A percentile compares a stretch with the other conserved stretches of the same genome.
Evolutionary conservation across 2,797 vertebrate species (phyloP).

Genomic region (Tauraco hartlaubi): DNA sequence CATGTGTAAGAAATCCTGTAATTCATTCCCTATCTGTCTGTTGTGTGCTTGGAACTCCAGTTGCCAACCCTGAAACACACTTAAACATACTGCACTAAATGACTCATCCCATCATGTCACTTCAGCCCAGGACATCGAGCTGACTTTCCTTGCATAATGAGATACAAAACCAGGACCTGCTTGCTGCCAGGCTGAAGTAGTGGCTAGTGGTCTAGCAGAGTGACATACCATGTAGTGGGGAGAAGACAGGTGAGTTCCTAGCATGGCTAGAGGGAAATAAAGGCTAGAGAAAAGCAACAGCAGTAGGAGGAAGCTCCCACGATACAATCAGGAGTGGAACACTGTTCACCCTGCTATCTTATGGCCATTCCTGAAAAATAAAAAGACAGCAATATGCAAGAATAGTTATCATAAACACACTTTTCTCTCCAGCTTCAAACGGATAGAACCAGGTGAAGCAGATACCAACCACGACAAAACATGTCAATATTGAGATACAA

Average conservation of each 20-base stretch:
- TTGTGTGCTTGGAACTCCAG: not conserved
- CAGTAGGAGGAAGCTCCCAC: not conserved
- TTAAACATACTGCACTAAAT: not conserved
- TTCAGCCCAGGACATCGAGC: not conserved
- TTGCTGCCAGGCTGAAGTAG: not conserved
- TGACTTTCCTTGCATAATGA: not conserved
- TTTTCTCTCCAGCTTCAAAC: slow-evolving; percentile 21
- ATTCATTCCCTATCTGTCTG: not conserved
- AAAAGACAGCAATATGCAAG: not conserved
- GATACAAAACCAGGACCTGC: not conserved
- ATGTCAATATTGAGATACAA: not conserved
- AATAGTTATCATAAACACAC: slow-evolving; percentile 21
- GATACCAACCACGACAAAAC: not conserved
- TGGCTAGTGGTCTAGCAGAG: not conserved
- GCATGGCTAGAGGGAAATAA: not conserved
- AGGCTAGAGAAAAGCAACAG: not conserved
- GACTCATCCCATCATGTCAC: not conserved
- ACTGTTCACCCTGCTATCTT: not conserved
- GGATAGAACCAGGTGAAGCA: not conserved
- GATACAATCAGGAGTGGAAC: not conserved
- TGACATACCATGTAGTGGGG: not conserved
- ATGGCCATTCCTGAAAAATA: not conserved
- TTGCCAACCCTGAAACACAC: not conserved
- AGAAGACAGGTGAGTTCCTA: not conserved
- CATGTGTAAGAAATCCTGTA: not conserved